These are phyloP conservation scores for Diprion similis DNA, from an alignment of 1,140 invertebrate species.

Conservation along the genomic window DNA sequence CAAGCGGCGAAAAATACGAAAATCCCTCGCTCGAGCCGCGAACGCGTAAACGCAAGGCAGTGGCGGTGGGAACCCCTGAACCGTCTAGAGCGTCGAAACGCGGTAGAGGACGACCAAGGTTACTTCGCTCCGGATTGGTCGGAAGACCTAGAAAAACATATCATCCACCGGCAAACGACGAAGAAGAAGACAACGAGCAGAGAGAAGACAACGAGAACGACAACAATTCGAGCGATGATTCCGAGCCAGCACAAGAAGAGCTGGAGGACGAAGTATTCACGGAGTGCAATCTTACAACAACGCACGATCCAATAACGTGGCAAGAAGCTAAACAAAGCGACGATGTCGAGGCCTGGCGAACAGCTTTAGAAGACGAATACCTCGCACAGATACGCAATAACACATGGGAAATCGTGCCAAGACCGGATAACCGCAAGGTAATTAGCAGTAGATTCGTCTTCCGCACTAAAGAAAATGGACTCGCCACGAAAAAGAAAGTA, in stretches of 20 bases:
- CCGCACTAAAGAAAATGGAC: conserved; percentile 34
- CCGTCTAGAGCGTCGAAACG: neutral
- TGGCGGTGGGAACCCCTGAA: too few relatives aligned
- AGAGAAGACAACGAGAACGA: neutral
- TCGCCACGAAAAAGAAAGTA: conserved; percentile 23
- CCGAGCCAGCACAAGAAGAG: too few relatives aligned
- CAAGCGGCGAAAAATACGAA: neutral
- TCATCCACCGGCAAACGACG: neutral
- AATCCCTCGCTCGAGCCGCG: neutral
- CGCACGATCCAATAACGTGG: conserved; percentile 1
- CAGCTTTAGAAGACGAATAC: conserved; percentile 3
- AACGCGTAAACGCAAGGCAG: neutral
- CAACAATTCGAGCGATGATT: neutral
- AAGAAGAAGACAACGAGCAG: neutral
- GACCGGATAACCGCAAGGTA: conserved; percentile 28
- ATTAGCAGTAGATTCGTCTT: conserved; percentile 45
- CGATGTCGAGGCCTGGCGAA: conserved; percentile 6
- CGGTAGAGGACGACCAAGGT: neutral
- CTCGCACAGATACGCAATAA: conserved; percentile 11
- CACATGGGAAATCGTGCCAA: neutral
- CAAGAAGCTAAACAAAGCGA: conserved; percentile 12
- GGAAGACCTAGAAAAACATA: neutral
- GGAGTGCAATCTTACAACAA: neutral
- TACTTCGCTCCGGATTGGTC: neutral
- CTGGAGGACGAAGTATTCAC: neutral